Evolutionary conservation across 2,797 vertebrate species (phyloP), one percentile per base, ranked within the genome.

Genomic region (Scarus forsteni): DNA sequence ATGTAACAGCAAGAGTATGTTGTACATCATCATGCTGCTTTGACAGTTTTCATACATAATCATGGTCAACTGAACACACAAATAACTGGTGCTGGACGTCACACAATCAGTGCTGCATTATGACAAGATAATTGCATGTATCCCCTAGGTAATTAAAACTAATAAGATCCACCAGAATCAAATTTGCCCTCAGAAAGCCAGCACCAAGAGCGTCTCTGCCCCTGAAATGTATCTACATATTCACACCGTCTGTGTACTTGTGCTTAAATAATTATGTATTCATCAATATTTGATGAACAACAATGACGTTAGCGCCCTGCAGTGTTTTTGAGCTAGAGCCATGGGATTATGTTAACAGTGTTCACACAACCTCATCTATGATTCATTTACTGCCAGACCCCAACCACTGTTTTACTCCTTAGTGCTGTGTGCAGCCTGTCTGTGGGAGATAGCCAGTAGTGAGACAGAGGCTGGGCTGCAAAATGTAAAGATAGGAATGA

Each of bases 271-370:
- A 93, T 94, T 91, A 91, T 79, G 77, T 82, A 77, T 73, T 79
- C 81, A 87, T 94, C 81, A 91, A 93, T 94, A 90, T 93, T 94
- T 92, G 79, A 94, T 93, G 86, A 92, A 90, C 82, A 90, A 91
- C 89, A 89, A 90, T 75, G 85, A 88, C 50, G 60, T 92, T 89
- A 77, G 87, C 77, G 48, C 83, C 85, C 86, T 63, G 85, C 85
- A 85, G 76, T 88, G 75, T 88, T 90, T 83, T 88, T 81, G 66
- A 86, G 80, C 81, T 73, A 71, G 84, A 89, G 87, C 83, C 77
- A 76, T 77, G 84, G 87, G 89, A 89, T 92, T 93, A 92, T 90
- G 90, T 92, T 89, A 90, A 91, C 89, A 85, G 79, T 81, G 83
- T 84, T 91, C 86, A 80, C 85, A 83, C 89, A 84, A 80, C 81